A percentile compares a stretch with the other conserved stretches of the same genome.
Evolutionary conservation across 2,888 invertebrate genomes (phyloP).

Genomic region (Apodemia zela): DNA sequence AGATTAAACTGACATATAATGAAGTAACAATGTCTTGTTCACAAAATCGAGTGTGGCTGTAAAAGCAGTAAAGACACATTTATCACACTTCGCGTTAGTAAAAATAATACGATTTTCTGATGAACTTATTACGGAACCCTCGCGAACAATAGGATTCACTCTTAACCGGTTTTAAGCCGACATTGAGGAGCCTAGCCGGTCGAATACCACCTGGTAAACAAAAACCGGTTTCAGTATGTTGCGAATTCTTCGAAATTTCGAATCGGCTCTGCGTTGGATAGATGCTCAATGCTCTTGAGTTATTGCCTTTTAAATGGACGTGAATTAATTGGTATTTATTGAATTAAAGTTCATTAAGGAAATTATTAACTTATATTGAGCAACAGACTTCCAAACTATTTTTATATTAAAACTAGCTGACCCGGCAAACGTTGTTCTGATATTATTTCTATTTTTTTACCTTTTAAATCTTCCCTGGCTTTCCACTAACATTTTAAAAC

Average conservation of each 20-base stretch:
- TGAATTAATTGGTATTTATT: conserved; percentile 2
- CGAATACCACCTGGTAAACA: conserved; percentile 33
- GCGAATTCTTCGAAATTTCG: conserved; percentile 11
- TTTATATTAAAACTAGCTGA: too few relatives aligned
- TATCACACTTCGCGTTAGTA: too few relatives aligned
- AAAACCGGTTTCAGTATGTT: conserved; percentile 29
- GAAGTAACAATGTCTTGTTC: too few relatives aligned
- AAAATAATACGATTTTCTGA: background rate
- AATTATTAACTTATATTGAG: background rate
- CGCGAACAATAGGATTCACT: background rate
- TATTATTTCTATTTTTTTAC: too few relatives aligned
- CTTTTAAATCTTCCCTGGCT: too few relatives aligned
- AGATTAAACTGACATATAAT: too few relatives aligned
- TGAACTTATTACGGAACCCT: background rate
- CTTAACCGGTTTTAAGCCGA: conserved; percentile 19
- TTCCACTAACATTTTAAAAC: too few relatives aligned
- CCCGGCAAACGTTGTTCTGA: too few relatives aligned
- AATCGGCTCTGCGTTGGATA: background rate
- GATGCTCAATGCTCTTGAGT: background rate
- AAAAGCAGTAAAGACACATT: too few relatives aligned
- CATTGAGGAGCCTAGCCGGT: conserved; percentile 32
- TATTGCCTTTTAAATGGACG: conserved; percentile 5
- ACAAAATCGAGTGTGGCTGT: too few relatives aligned
- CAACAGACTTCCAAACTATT: too few relatives aligned
- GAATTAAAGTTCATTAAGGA: background rate